These are phyloP conservation scores for Ochropleura plecta DNA, from an alignment of 2,888 invertebrate species.

Conservation along the genomic window DNA sequence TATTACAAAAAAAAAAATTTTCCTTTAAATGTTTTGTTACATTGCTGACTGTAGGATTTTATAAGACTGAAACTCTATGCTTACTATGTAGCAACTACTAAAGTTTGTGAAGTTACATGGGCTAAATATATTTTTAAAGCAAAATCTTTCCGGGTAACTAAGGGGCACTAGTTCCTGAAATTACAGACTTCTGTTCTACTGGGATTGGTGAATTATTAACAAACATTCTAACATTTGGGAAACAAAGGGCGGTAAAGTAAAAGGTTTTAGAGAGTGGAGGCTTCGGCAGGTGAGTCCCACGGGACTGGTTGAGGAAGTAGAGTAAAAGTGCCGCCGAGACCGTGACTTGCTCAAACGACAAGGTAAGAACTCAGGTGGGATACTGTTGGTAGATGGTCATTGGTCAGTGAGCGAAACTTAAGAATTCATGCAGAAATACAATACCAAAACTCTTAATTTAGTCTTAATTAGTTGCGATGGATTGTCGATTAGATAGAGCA, in stretches of 20 bases:
- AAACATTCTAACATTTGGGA: constrained; percentile 64
- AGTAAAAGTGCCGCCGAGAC: constrained; percentile 70
- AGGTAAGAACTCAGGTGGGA: constrained; percentile 29
- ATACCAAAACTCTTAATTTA: neutral
- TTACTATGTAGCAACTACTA: neutral
- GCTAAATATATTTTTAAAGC: neutral
- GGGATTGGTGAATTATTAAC: constrained; percentile 62
- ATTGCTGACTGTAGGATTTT: too few species aligned
- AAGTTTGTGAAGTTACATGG: neutral
- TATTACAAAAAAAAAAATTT: too few species aligned
- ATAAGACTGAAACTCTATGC: neutral
- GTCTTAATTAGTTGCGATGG: neutral
- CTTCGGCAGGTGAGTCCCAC: constrained; percentile 85
- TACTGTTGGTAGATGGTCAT: neutral
- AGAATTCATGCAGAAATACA: neutral
- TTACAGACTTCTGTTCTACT: constrained; percentile 28
- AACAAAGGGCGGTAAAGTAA: constrained; percentile 84
- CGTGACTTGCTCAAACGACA: constrained; percentile 80
- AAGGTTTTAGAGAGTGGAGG: constrained; percentile 76
- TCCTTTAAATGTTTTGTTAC: too few species aligned
- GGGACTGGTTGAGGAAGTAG: constrained; percentile 77
- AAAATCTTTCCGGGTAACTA: neutral
- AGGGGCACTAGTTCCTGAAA: constrained; percentile 32
- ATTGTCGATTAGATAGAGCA: neutral
- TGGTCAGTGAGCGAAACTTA: neutral